Base-by-base conservation (phyloP, 2,888 invertebrate genomes). In the Cheilosia scutellata region DNA sequence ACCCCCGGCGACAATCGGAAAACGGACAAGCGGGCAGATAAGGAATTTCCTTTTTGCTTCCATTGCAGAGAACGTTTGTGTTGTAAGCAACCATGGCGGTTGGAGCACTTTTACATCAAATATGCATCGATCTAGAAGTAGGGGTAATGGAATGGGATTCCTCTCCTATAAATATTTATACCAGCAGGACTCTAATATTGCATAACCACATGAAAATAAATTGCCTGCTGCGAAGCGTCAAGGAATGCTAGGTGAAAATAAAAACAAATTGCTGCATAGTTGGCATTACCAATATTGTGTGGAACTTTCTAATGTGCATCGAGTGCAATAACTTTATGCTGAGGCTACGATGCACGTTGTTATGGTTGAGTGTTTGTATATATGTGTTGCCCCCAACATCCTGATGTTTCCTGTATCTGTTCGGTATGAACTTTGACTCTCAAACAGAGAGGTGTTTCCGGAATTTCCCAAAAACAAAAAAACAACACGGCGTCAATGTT, bases 141-240 rank as follows among this genome's bases (percentile, higher is more conserved):
- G 25, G 25, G 25, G 20, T 68, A 7, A 16, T 29, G 25, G n/a
- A 53, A 51, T 47, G 29, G 7, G 20, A 16, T 40, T 37, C 60
- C 9, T 53, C 20, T 4, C 37, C 6, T 25, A 5, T 51, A 47
- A 20, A 27, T 44, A 60, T 65, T 6, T 37, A 13, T 37, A 37
- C 37, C 37, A 37, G 53, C 47, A 55, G 62, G 55, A 83, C 55
- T 57, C 37, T 13, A 72, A 72, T 60, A 78, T 72, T 72, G 66
- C 66, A 72, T 55, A 83, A 68, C 66, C 62, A n/a, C 66, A 78
- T 60, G 62, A 42, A 77, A 83, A 83, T 68, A 77, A 78, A 78
- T 63, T 83, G 72, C 82, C 78, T 57, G 66, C 66, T 72, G 62
- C 9, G 40, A 66, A 55, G 66, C 65, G 53, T 77, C 71, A 65